Conservation (phyloP, 1,140 invertebrate genomes). For the Drosophila baimaii region DNA sequence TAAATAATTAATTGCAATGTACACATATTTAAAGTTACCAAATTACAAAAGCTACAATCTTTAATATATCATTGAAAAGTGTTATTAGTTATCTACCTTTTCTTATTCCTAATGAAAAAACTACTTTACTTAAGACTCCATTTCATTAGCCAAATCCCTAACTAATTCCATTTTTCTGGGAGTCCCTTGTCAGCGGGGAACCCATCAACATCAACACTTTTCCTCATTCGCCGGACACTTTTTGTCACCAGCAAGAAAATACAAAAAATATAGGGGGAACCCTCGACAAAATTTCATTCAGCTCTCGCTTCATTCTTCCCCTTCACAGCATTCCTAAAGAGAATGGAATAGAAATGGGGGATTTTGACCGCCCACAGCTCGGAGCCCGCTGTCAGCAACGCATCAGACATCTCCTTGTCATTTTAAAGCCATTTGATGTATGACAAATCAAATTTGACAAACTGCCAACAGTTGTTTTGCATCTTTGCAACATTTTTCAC, state of each 20-base stretch:
- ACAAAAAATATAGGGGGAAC: not conserved
- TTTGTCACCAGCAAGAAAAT: not conserved
- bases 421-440: slow-evolving; percentile 81
- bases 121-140: not conserved
- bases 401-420: slow-evolving; percentile 64
- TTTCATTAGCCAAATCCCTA: slow-evolving; percentile 24
- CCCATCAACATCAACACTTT: slow-evolving; percentile 44
- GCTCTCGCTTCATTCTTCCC: slow-evolving; percentile 2
- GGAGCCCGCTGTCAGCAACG: slow-evolving; percentile 31
- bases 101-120: not conserved
- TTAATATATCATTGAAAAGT: too few species aligned
- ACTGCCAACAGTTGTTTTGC: slow-evolving; percentile 81
- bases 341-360: slow-evolving; percentile 14
- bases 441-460: slow-evolving; percentile 83
- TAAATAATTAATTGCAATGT: too few species aligned
- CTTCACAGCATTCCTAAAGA: slow-evolving; percentile 14
- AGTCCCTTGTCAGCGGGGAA: slow-evolving; percentile 2
- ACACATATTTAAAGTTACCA: too few species aligned
- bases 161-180: not conserved
- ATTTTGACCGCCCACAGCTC: slow-evolving; percentile 9
- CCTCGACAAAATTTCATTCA: slow-evolving; percentile 12
- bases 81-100: not conserved
- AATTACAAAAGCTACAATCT: not conserved
- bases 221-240: slow-evolving; percentile 34
- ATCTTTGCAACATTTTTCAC: slow-evolving; percentile 77